phyloP scores from a whole-genome alignment of 2,888 invertebrate genomes.

The Schrankia costaestrigalis region DNA sequence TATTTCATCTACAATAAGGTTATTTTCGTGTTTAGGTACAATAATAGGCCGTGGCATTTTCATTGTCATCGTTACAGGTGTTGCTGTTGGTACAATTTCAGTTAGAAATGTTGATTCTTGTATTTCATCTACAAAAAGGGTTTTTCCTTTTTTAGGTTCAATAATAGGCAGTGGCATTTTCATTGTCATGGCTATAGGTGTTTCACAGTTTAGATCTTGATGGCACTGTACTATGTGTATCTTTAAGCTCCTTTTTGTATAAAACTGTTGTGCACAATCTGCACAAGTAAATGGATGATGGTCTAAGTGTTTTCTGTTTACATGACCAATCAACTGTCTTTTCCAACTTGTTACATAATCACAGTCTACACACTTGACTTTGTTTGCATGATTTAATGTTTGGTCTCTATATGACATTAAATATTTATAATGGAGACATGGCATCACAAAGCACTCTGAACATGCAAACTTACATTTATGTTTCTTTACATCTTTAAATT shows the following conservation, averaged over 20 bases:
- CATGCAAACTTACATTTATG: conserved; percentile 53
- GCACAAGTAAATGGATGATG: conserved; percentile 53
- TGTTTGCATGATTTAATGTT: conserved; percentile 33
- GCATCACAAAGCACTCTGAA: conserved; percentile 43
- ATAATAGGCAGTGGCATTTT: no score
- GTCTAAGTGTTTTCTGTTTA: conserved; percentile 52
- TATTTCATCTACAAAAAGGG: no score
- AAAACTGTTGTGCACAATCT: conserved; percentile 50
- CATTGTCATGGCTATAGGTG: no score
- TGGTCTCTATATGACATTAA: conserved; percentile 49
- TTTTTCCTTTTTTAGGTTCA: no score
- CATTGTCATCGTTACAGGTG: no score
- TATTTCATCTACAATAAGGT: no score
- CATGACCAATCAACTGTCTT: conserved; percentile 48
- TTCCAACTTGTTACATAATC: conserved; percentile 49
- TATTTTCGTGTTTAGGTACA: no score
- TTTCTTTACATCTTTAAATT: conserved; percentile 32
- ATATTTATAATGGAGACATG: conserved; percentile 51
- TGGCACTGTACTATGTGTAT: conserved; percentile 50
- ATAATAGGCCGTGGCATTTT: no score
- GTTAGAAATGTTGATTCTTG: no score
- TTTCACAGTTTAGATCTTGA: conserved; percentile 41
- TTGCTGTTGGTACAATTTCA: no score
- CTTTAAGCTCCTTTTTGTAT: conserved; percentile 46
- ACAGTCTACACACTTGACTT: conserved; percentile 49